Evolutionary conservation across 2,888 invertebrate genomes (phyloP).

Genomic region (Acrocyrtus sp.): DNA sequence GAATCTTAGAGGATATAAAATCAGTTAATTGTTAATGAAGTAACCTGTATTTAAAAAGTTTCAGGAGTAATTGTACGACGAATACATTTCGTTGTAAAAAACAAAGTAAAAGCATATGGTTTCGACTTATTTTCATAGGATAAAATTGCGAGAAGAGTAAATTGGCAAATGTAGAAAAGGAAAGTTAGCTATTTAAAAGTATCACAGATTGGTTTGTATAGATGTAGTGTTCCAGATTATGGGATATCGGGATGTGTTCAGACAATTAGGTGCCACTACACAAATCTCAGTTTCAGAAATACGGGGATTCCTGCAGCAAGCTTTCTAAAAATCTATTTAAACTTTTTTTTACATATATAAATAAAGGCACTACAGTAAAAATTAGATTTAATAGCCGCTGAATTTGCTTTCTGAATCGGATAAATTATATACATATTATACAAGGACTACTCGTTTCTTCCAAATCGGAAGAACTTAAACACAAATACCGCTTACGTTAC

Average conservation of each 20-base stretch:
- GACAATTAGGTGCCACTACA: not conserved
- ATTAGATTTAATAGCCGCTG: not conserved
- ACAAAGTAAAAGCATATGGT: not conserved
- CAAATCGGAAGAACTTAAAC: not conserved
- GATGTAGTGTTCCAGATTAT: not conserved
- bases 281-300: no score
- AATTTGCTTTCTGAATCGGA: not conserved
- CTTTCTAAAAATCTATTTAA: conserved; percentile 1
- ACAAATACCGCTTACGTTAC: not conserved
- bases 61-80: no score
- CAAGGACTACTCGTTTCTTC: not conserved
- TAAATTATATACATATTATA: not conserved
- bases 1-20: no score
- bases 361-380: conserved; percentile 20
- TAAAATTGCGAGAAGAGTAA: not conserved
- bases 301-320: not conserved
- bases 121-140: not conserved
- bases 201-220: conserved; percentile 47
- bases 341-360: not conserved
- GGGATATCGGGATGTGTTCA: not conserved
- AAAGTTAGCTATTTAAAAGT: conserved; percentile 41
- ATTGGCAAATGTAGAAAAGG: conserved; percentile 44
- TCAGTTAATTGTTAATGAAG: not conserved
- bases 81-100: not conserved
- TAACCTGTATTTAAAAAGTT: no score